phyloP scores from a whole-genome alignment of 2,797 vertebrate genomes.

The Rousettus madagascariensis region DNA sequence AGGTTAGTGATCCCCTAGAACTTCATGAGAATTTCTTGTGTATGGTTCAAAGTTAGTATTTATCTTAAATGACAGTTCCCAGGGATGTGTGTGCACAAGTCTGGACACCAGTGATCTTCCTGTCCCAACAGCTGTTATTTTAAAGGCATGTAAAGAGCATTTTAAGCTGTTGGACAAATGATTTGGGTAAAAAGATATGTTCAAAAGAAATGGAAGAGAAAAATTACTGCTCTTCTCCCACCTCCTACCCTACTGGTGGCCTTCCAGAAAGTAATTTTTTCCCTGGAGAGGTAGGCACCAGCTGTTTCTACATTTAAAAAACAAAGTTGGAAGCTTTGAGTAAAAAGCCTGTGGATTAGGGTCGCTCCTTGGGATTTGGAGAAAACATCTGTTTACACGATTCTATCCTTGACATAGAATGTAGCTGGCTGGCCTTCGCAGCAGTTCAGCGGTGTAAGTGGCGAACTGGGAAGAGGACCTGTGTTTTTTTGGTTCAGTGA shows the following conservation, averaged over 20 bases:
- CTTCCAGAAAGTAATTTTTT: constrained; percentile 35
- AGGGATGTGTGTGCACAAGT: neutral
- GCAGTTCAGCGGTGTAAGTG: neutral
- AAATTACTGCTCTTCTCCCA: neutral
- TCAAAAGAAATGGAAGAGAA: constrained; percentile 13
- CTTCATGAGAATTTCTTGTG: neutral
- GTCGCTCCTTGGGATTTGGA: constrained; percentile 48
- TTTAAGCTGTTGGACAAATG: constrained; percentile 15
- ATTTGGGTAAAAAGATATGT: constrained; percentile 17
- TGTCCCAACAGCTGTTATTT: neutral
- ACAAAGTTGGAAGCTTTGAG: constrained; percentile 21
- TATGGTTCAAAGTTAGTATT: constrained; percentile 17
- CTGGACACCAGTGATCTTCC: constrained; percentile 17
- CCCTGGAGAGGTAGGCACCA: neutral
- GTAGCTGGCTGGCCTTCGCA: neutral
- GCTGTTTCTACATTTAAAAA: constrained; percentile 47
- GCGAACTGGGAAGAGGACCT: neutral
- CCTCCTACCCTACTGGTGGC: neutral
- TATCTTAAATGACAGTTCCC: neutral
- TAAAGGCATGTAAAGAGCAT: neutral
- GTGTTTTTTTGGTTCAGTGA: neutral
- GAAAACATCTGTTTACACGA: constrained; percentile 30
- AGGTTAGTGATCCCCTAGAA: neutral
- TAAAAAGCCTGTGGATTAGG: constrained; percentile 15
- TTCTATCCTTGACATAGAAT: neutral